Evolutionary conservation across 2,113 vertebrate genomes (phyloP).

Genomic region (Grantiella picta): DNA sequence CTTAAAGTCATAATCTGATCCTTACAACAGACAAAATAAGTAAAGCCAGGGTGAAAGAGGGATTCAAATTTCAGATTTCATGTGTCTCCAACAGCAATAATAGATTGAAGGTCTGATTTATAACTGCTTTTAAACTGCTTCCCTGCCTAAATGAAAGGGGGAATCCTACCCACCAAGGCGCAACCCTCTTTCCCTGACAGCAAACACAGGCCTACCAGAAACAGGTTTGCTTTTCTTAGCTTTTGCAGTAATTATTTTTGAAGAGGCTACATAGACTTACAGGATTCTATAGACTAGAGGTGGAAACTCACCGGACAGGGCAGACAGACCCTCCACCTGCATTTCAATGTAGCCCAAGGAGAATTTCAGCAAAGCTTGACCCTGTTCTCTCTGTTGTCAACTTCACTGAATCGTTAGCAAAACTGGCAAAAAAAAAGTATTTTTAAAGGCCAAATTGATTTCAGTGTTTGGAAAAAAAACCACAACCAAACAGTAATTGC

Average conservation of each 20-base stretch:
- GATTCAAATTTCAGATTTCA: background rate
- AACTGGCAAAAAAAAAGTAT: background rate
- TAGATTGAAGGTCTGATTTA: background rate
- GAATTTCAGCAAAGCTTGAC: background rate
- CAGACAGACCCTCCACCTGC: background rate
- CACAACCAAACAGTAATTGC: background rate
- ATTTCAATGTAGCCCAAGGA: background rate
- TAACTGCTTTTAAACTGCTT: background rate
- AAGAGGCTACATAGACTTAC: background rate
- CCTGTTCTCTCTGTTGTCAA: background rate
- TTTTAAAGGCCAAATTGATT: background rate
- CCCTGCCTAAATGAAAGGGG: background rate
- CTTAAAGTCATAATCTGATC: background rate
- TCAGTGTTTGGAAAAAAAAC: background rate
- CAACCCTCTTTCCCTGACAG: background rate
- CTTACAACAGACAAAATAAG: background rate
- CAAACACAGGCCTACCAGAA: background rate
- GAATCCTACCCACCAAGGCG: background rate
- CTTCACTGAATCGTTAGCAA: background rate
- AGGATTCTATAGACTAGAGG: background rate
- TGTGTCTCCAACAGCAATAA: background rate
- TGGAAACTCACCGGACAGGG: background rate
- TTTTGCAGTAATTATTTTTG: background rate
- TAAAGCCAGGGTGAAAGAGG: background rate
- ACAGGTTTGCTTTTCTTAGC: background rate